Base-by-base conservation (phyloP, 1,140 invertebrate genomes). In the Zaprionus ornatus region DNA sequence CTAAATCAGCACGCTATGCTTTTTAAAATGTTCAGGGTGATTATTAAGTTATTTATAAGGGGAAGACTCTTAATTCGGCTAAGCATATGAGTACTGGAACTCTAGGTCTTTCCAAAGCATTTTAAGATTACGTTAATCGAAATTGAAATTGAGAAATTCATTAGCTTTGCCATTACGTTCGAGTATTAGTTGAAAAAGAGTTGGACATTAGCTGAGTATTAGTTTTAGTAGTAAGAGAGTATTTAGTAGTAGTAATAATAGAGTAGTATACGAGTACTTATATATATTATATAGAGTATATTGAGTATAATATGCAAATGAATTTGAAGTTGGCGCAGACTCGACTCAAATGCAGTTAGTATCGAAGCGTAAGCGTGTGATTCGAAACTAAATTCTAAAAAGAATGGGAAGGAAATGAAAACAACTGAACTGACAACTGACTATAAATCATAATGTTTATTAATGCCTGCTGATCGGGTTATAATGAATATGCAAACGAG, bases 281-380 rank as follows among this genome's bases (percentile, higher is more conserved):
- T 63, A 56, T 54, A 56, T 40, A 27, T 57, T 17, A 45, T 45
- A 45, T 45, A 45, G 40, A 40, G 29, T 60, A 61, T 77, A 73
- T 60, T 60, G 45, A 57, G 35, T 72, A 55, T 56, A 77, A 62
- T 67, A 82, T 83, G 81, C 69, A 84, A 80, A 74, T 76, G 35
- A 72, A 65, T 55, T 52, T 66, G 54, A 55, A 71, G 67, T 72
- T 64, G 45, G 77, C 71, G 76, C 74, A 78, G 82, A 80, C 63
- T 66, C 79, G 77, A 79, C 67, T 80, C 74, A 84, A 71, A 90
- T 84, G 85, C 85, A 90, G 78, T 90, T 88, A 90, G 74, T 83
- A 81, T 71, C 66, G 64, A 88, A 88, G 84, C 84, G 74, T 73
- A 88, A 88, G 84, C 85, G 85, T 88, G 84, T 90, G 84, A 88